Evolutionary conservation across 2,113 vertebrate genomes (phyloP), one percentile per base, ranked within the genome.

Genomic region (Brienomyrus brachyistius): DNA sequence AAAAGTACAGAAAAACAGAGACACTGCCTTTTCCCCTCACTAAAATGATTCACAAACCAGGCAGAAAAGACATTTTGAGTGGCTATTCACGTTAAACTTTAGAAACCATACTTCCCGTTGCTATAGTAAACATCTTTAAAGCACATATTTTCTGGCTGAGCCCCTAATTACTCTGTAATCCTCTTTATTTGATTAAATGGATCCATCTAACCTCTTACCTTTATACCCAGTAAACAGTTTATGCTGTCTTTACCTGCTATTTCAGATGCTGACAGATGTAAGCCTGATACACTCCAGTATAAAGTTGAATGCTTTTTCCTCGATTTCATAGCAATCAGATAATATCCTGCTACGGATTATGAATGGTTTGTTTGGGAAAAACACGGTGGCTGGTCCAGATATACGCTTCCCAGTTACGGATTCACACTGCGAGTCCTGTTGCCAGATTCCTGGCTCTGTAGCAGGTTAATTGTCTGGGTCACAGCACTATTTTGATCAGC

Each of bases 181-280:
- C 56, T 13, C 35, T 19, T 88, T 87, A 87, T 87, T 54, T 62
- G 54, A 88, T 45, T 62, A 62, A 88, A 21, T 88, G 87, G 35
- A 62, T 62, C 52, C 66, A 47, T 66, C 1, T 62, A n/a, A 23
- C 54, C 40, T 31, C 3, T 88, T 88, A 59, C 7, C 85, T 17
- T 87, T 3, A 8, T 51, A 54, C 15, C 23, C 35, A 59, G 56
- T 8, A 45, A 62, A 45, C 87, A 45, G 56, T 52, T 52, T 31
- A 13, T 21, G 43, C 52, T 5, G 23, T 40, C 13, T 52, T 31
- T 86, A 86, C 85, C 50, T 52, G 84, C 1, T 86, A 51, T 31
- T 54, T 86, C 85, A 52, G 50, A 52, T 35, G 50, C 47, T 48
- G 43, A 84, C 19, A 5, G 47, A 48, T 48, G 82, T 50, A 47